Base-by-base conservation (phyloP, 2,797 vertebrate genomes). In the Tokudaia tokunoshimensis region DNA sequence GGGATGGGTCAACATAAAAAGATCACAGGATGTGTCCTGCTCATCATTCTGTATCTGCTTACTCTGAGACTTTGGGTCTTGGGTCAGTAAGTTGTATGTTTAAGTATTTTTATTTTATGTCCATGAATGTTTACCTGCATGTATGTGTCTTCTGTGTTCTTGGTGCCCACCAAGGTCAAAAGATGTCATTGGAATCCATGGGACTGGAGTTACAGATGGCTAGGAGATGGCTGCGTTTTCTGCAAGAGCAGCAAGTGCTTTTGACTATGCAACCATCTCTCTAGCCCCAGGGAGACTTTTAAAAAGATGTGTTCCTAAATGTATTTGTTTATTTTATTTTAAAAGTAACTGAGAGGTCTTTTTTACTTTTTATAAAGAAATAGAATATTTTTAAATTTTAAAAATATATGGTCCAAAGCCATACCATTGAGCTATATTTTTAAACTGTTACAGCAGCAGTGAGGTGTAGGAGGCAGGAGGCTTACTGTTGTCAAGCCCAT, bases 401-500 rank as follows among this genome's bases (percentile, higher is more conserved):
- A 61, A 81, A 44, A 24, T 17, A 0, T 47, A 57, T 8, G 4
- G 5, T 61, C 72, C 92, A 88, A 87, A 63, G 44, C 17, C 55
- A 89, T n/a, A n/a, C 81, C 76, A 31, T 11, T 87, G 72, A 95
- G 44, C 37, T 92, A 57, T 81, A n/a, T 61, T 75, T 82, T 79
- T 63, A 15, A 70, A 75, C 74, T 95, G 76, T 86, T 89, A 85
- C 91, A 57, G 72, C 76, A n/a, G 87, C 75, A 92, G 85, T 31
- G 17, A 86, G 24, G 34, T 86, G 19, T 84, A 61, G 90, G 81
- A 93, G 24, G 50, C 37, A 83, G 76, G 70, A 74, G 80, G 74
- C 82, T 94, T 89, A 72, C 83, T 93, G 57, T 94, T 92, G 86
- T 84, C 61, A 74, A 80, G 92, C 93, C 79, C 82, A 75, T 92